Evolutionary conservation across 2,113 vertebrate genomes (phyloP).

Genomic region (Orycteropus afer): DNA sequence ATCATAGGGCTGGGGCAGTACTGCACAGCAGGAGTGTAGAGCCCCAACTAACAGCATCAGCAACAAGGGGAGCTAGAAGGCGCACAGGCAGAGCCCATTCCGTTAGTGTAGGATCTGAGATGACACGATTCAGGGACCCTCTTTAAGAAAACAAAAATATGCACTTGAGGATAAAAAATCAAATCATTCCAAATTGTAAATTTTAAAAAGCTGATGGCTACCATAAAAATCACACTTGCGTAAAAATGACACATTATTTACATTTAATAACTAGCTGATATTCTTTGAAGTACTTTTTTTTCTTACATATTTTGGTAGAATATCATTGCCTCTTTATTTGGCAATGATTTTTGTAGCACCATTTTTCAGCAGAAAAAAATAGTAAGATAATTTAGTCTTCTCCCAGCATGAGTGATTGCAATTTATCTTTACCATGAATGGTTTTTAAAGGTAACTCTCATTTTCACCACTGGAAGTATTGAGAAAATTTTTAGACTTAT

Average conservation of each 20-base stretch:
- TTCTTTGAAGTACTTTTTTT: background rate
- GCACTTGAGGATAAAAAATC: background rate
- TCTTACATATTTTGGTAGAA: background rate
- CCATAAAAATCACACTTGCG: background rate
- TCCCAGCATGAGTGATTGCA: background rate
- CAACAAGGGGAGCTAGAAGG: background rate
- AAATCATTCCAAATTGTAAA: background rate
- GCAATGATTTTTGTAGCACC: background rate
- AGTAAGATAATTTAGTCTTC: background rate
- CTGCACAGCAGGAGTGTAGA: too few relatives aligned
- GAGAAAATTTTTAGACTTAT: background rate
- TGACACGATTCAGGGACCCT: accelerated
- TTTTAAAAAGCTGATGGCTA: background rate
- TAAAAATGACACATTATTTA: background rate
- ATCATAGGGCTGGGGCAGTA: background rate
- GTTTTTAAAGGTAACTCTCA: background rate
- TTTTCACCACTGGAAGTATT: background rate
- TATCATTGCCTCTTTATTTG: background rate
- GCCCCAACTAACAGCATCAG: background rate
- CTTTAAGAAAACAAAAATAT: background rate
- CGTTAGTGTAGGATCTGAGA: background rate
- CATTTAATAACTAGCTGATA: background rate
- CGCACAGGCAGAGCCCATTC: background rate
- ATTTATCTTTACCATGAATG: background rate
- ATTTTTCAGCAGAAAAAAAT: background rate